A percentile compares a stretch with the other conserved stretches of the same genome.
Evolutionary conservation across 2,888 invertebrate genomes (phyloP).

Genomic region (Microchrysa polita): DNA sequence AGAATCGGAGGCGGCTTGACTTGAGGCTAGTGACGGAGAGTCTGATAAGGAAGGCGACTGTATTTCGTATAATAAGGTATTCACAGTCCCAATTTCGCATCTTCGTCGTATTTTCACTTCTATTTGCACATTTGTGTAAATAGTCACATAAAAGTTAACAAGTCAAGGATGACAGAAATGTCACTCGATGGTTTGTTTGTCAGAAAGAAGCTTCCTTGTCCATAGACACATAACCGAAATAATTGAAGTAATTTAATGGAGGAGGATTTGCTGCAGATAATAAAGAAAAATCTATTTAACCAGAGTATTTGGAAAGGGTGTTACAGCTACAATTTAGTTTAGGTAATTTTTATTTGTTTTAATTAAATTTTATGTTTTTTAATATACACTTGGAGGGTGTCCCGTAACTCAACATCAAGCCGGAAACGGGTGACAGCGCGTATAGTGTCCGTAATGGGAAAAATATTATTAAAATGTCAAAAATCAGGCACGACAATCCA

Average conservation of each 20-base stretch:
- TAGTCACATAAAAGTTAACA: slow-evolving; percentile 30
- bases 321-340: too few species aligned
- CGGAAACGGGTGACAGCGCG: too few species aligned
- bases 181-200: neutral
- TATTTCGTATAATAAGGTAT: neutral
- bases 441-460: too few species aligned
- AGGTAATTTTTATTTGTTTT: too few species aligned
- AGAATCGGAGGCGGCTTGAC: neutral
- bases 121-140: slow-evolving; percentile 19
- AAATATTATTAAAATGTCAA: too few species aligned
- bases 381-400: too few species aligned
- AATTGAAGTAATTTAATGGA: neutral
- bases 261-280: too few species aligned
- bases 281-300: too few species aligned
- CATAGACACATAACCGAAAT: neutral
- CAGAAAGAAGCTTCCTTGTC: neutral
- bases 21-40: neutral
- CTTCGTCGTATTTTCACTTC: neutral
- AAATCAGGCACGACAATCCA: too few species aligned
- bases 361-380: too few species aligned
- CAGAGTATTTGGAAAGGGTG: too few species aligned
- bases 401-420: too few species aligned
- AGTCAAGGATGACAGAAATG: neutral
- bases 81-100: slow-evolving; percentile 11
- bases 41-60: neutral